A percentile compares a stretch with the other conserved stretches of the same genome.
These are phyloP conservation scores for Lithophane socia DNA, from an alignment of 2,888 invertebrate species.

Conservation along the genomic window DNA sequence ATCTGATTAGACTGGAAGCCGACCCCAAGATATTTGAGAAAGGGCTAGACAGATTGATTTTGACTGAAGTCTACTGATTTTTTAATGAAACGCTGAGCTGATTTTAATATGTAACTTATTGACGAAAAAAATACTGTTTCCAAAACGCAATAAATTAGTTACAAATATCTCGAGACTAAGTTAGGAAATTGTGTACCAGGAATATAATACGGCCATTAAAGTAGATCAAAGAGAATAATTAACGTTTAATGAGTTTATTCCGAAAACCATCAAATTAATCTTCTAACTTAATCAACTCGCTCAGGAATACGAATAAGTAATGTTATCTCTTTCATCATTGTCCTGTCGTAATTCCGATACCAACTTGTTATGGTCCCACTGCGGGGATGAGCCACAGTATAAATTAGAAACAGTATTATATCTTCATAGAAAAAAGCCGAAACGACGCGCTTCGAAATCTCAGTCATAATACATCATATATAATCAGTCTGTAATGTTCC, in stretches of 20 bases:
- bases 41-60: too few relatives aligned
- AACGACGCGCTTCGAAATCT: too few relatives aligned
- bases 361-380: background rate
- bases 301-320: constrained; percentile 43
- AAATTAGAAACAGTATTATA: too few relatives aligned
- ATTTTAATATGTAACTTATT: background rate
- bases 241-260: constrained; percentile 43
- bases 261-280: constrained; percentile 46
- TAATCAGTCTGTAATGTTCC: too few relatives aligned
- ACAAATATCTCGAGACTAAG: constrained; percentile 23
- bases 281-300: constrained; percentile 46
- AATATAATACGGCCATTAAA: constrained; percentile 45
- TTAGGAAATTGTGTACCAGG: constrained; percentile 25
- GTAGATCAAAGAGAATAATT: constrained; percentile 52
- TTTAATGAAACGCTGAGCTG: background rate
- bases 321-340: constrained; percentile 18
- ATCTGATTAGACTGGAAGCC: too few relatives aligned
- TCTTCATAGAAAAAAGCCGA: too few relatives aligned
- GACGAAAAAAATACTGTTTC: background rate
- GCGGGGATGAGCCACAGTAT: background rate
- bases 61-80: background rate
- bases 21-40: too few relatives aligned
- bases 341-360: background rate
- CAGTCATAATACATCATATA: too few relatives aligned
- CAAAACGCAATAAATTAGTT: background rate